These are phyloP conservation scores for Heliconius nattereri DNA, from an alignment of 1,140 invertebrate species.

Conservation along the genomic window DNA sequence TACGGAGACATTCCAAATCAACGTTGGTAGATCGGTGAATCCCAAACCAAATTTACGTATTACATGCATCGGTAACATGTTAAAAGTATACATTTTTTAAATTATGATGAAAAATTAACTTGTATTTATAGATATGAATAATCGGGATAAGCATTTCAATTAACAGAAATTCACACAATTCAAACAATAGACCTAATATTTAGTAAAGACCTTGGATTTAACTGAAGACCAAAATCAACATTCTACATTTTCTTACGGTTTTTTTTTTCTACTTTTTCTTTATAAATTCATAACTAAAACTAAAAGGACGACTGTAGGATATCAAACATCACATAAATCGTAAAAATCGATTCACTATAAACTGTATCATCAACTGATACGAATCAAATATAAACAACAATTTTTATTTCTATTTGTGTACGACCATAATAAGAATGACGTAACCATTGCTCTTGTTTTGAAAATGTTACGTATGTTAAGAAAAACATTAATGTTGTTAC, in stretches of 20 bases:
- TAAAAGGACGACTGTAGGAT: neutral
- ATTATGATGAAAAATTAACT: neutral
- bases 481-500: no score
- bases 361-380: neutral
- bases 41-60: constrained; percentile 16
- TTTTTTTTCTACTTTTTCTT: neutral
- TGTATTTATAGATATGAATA: neutral
- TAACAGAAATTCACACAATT: no score
- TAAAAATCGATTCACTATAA: neutral
- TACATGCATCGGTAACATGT: neutral
- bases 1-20: constrained; percentile 1
- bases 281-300: neutral
- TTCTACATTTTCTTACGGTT: no score
- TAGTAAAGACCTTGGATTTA: no score
- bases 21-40: constrained; percentile 5
- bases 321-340: neutral
- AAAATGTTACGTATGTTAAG: neutral
- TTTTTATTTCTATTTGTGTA: neutral
- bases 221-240: no score
- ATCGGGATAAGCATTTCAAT: neutral
- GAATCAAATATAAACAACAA: neutral
- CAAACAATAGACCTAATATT: no score
- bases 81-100: neutral
- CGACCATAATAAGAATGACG: neutral
- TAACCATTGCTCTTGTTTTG: neutral